These are phyloP conservation scores for Cyclargus thomasi DNA, from an alignment of 1,140 invertebrate species.

Conservation along the genomic window DNA sequence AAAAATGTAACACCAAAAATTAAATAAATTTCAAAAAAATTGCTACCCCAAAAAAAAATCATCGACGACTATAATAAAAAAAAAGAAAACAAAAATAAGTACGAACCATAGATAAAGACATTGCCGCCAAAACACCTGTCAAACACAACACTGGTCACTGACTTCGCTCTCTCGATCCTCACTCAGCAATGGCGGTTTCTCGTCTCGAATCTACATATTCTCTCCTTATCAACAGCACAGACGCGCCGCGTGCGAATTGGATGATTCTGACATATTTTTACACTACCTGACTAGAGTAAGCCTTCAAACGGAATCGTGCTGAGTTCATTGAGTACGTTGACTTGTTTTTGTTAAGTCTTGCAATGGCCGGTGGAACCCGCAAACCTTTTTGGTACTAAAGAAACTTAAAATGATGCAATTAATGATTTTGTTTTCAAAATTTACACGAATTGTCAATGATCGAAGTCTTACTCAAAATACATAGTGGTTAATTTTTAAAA, in stretches of 20 bases:
- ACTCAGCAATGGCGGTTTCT: background rate
- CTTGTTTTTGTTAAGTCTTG: background rate
- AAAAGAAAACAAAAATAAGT: background rate
- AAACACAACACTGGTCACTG: background rate
- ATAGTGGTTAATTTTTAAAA: too few species aligned
- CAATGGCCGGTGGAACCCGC: too few species aligned
- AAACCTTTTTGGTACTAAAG: too few species aligned
- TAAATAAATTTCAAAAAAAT: background rate
- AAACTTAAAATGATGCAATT: too few species aligned
- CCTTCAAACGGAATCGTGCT: background rate
- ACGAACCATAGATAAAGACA: conserved; percentile 6
- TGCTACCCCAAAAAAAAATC: background rate
- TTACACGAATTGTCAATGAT: too few species aligned
- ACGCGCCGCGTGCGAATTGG: background rate
- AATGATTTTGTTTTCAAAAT: too few species aligned
- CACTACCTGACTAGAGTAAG: background rate
- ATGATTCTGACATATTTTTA: background rate
- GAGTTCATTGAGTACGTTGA: background rate
- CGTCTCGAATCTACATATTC: background rate
- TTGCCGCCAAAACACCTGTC: background rate
- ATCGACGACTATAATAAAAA: background rate
- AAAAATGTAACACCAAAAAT: background rate
- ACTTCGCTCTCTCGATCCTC: background rate
- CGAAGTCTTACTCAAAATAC: too few species aligned
- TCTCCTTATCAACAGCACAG: background rate